phyloP scores from a whole-genome alignment of 2,888 invertebrate species.

The Phoenoteleia sp. region DNA sequence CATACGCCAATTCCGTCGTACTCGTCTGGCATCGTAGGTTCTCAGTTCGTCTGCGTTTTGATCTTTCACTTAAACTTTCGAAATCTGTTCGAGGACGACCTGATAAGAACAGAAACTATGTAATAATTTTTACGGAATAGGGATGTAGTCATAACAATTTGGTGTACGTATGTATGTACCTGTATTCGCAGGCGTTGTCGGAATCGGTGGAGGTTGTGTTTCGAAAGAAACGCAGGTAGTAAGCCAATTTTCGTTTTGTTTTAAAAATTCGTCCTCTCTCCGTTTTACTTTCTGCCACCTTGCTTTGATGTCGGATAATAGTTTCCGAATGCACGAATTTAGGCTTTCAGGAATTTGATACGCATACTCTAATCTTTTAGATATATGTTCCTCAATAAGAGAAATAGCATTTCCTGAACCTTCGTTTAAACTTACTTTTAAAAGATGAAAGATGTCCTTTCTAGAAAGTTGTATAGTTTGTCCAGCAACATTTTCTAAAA shows the following conservation, averaged over 20 bases:
- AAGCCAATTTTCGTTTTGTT: conserved; percentile 32
- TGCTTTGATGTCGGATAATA: conserved; percentile 3
- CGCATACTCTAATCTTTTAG: conserved; percentile 17
- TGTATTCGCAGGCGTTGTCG: conserved; percentile 18
- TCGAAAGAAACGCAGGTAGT: conserved; percentile 29
- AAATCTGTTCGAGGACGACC: conserved; percentile 8
- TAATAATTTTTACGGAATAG: too few relatives aligned
- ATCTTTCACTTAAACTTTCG: not conserved
- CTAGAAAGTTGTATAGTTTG: conserved; percentile 24
- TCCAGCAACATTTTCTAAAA: conserved; percentile 25
- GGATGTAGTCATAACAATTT: too few relatives aligned
- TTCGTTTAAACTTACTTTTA: conserved; percentile 35
- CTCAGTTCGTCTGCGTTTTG: conserved; percentile 15
- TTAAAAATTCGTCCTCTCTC: conserved; percentile 22
- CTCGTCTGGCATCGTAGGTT: not conserved
- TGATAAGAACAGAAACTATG: too few relatives aligned
- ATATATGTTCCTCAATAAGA: conserved; percentile 26
- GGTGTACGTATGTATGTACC: too few relatives aligned
- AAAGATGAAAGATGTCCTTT: conserved; percentile 26
- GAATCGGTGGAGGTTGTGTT: conserved; percentile 9
- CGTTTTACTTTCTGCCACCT: conserved; percentile 12
- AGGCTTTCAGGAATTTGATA: conserved; percentile 11
- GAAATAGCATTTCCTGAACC: conserved; percentile 23
- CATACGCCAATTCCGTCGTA: not conserved
- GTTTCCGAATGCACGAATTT: conserved; percentile 4